These are phyloP conservation scores for Monoplex corrugatus DNA, from an alignment of 2,888 invertebrate species.

Conservation along the genomic window DNA sequence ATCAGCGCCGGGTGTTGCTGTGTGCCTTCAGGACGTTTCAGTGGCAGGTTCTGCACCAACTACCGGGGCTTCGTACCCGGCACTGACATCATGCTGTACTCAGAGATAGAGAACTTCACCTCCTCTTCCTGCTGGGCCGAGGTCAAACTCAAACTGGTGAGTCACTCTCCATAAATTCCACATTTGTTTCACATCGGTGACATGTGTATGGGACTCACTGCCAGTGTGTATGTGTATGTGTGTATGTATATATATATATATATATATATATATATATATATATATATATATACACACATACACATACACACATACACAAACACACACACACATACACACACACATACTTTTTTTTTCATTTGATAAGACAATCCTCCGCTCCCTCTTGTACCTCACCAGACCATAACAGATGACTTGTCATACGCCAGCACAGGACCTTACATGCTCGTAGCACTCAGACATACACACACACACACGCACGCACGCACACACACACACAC, in stretches of 20 bases:
- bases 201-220: no score
- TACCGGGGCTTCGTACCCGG: conserved; percentile 58
- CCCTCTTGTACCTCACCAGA: no score
- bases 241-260: background rate
- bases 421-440: no score
- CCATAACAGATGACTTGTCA: no score
- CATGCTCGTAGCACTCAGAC: no score
- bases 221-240: no score
- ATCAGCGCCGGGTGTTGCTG: conserved; percentile 59
- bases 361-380: no score
- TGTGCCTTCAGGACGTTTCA: conserved; percentile 56
- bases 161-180: background rate
- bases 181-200: background rate
- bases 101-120: conserved; percentile 58
- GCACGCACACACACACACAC: background rate
- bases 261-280: background rate
- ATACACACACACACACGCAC: conserved; percentile 17
- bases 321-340: no score
- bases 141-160: conserved; percentile 57
- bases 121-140: conserved; percentile 58
- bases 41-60: conserved; percentile 56
- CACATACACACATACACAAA: background rate
- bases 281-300: background rate
- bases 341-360: no score
- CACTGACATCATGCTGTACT: conserved; percentile 50